Percentiles rank a stretch among this genome's conserved stretches.
These are phyloP conservation scores for Neodon shergylaensis DNA, from an alignment of 2,113 vertebrate genomes.

Conservation along the genomic window DNA sequence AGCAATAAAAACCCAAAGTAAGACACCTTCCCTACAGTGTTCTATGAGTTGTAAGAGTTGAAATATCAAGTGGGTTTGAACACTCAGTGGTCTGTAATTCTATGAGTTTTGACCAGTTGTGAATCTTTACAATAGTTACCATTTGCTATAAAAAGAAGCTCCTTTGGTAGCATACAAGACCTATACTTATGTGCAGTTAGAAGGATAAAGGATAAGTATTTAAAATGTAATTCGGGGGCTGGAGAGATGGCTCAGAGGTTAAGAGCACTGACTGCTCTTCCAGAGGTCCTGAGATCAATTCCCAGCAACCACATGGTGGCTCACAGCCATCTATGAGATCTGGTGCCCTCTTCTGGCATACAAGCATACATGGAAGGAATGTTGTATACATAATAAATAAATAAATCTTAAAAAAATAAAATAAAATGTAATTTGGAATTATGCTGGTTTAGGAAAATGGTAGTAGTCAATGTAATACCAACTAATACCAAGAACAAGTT, in stretches of 20 bases:
- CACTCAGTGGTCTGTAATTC: neutral
- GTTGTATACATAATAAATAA: too few relatives aligned
- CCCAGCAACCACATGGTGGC: too few relatives aligned
- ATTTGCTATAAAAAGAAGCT: neutral
- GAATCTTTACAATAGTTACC: neutral
- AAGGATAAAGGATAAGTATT: neutral
- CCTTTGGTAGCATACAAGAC: neutral
- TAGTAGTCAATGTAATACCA: neutral
- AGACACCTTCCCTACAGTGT: neutral
- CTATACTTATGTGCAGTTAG: neutral
- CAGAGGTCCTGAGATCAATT: too few relatives aligned
- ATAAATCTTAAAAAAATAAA: too few relatives aligned
- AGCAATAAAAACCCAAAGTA: neutral
- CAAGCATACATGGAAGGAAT: too few relatives aligned
- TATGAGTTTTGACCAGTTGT: neutral
- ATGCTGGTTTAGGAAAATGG: neutral
- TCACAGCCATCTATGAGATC: too few relatives aligned
- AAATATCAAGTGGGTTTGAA: neutral
- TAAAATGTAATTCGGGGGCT: neutral
- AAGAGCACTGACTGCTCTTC: too few relatives aligned
- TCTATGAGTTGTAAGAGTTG: neutral
- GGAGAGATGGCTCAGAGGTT: too few relatives aligned
- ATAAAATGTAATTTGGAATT: neutral
- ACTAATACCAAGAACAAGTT: neutral
- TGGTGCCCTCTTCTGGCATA: too few relatives aligned